A percentile compares a stretch with the other conserved stretches of the same genome.
Evolutionary conservation across 2,113 vertebrate genomes (phyloP).

Genomic region (Otus sunia): DNA sequence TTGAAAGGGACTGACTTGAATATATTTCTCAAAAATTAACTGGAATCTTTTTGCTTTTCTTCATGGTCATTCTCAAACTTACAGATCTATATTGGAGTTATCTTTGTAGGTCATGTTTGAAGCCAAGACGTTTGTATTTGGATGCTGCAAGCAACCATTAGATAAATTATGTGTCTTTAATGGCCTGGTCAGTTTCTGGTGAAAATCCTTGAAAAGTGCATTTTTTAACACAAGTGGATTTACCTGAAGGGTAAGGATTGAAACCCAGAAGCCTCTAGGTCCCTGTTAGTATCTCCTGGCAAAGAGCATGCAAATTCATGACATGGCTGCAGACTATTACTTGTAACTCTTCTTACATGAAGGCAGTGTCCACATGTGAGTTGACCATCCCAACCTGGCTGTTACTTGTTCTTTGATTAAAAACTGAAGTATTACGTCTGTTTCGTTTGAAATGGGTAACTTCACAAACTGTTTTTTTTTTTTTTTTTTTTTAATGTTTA

Average conservation of each 20-base stretch:
- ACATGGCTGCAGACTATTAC: background rate
- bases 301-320: background rate
- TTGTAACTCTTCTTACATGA: background rate
- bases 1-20: background rate
- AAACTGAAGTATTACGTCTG: background rate
- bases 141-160: background rate
- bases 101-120: background rate
- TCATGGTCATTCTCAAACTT: background rate
- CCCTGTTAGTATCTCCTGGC: background rate
- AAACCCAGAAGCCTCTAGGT: background rate
- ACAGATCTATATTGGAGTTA: background rate
- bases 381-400: background rate
- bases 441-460: background rate
- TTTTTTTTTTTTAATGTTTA: background rate
- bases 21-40: background rate
- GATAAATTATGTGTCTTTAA: background rate
- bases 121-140: background rate
- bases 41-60: background rate
- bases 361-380: background rate
- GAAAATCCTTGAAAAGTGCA: background rate
- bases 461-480: background rate
- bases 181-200: background rate
- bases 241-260: background rate
- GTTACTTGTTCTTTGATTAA: background rate
- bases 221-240: background rate